Base-by-base conservation (phyloP, 2,888 invertebrate species). In the Chorisops tibialis region DNA sequence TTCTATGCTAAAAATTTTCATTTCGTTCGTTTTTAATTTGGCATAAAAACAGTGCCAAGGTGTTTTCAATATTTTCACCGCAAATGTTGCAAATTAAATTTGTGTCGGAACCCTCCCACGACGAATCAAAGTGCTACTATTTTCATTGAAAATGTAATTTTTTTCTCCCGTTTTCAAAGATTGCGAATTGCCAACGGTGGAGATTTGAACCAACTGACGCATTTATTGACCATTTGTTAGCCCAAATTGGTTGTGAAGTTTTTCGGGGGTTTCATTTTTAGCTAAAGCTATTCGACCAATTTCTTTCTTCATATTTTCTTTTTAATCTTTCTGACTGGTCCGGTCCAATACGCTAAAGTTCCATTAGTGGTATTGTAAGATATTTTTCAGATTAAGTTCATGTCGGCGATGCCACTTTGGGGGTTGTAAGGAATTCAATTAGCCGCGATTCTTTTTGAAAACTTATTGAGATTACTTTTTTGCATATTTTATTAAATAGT, bases 231-330 rank as follows among this genome's bases (percentile, higher is more conserved):
- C 38, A 16, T 59, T 47, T 37, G 14, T 47, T 59, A 35, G 21
- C 38, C 59, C n/a, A 59, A 59, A 59, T 38, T 59, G 19, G 59
- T 19, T 47, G 48, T 12, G 21, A 48, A 59, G 16, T 56, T 56
- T n/a, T n/a, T n/a, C 43, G 38, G 9, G 11, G 14, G 43, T 22
- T 24, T 11, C 4, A 3, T 45, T 45, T 45, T 39, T 39, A 14
- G 14, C 39, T 39, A 14, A 39, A 37, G 6, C 39, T 3, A 12
- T 37, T 37, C 6, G 37, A 37, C 37, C 14, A 14, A 39, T 18
- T 19, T 19, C 43, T 18, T 16, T 39, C 4, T 16, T 14, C 1
- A 3, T 11, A 14, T 35, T 14, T 37, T 3, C 19, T 22, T 6
- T 9, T 6, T 14, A 18, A 24, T 52, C 16, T 52, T 52, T 19